Conservation (phyloP, 2,113 vertebrate genomes). For the Siniperca chuatsi region DNA sequence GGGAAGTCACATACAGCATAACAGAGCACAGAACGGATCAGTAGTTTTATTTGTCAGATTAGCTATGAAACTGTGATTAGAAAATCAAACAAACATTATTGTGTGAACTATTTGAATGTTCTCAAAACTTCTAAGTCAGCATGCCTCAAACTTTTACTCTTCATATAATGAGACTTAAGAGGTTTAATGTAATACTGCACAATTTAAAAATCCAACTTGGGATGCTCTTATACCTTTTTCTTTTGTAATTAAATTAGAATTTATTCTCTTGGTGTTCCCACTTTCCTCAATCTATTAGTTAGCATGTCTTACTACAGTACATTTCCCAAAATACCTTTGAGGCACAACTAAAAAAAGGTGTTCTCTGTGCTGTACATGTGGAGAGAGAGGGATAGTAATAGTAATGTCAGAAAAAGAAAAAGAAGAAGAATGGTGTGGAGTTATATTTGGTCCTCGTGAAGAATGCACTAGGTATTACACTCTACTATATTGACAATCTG, state of each 20-base stretch:
- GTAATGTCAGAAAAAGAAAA: neutral
- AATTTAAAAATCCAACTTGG: neutral
- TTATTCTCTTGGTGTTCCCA: too few relatives aligned
- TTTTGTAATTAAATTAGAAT: neutral
- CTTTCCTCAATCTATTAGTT: neutral
- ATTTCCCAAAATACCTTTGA: constrained; percentile 6
- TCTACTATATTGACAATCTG: neutral
- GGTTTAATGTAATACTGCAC: neutral
- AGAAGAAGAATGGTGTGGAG: too few relatives aligned
- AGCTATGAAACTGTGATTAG: constrained; percentile 22
- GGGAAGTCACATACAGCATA: neutral
- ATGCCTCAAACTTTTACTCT: constrained; percentile 1
- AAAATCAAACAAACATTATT: constrained; percentile 24
- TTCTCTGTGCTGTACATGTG: neutral
- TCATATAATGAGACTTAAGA: neutral
- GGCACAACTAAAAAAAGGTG: neutral
- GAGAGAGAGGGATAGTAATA: neutral
- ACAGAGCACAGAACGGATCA: constrained; percentile 9
- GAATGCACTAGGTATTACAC: neutral
- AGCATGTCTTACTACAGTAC: neutral
- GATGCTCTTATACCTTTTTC: neutral
- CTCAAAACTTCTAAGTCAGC: neutral
- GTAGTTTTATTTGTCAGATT: constrained; percentile 36
- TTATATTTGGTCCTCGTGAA: neutral
- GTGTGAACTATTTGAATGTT: constrained; percentile 16